Conservation (phyloP, 2,797 vertebrate species). For the Emydoidea blandingii region DNA sequence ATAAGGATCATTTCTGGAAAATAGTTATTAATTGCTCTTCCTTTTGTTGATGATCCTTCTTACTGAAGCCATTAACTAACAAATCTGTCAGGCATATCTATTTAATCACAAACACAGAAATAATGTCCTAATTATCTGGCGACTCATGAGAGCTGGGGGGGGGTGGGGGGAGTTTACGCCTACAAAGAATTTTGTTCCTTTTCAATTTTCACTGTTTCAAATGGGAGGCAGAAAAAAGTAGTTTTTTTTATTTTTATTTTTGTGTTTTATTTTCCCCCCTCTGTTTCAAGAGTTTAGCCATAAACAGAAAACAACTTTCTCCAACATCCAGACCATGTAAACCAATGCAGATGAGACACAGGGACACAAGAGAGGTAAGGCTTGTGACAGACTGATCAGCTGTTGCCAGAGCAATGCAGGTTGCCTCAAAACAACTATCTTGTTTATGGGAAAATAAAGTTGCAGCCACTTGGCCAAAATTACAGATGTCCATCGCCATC, state of each 20-base stretch:
- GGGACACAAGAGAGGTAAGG: neutral
- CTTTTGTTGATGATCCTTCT: accelerated
- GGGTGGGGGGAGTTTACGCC: neutral
- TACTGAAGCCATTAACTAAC: neutral
- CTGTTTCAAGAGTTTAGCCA: neutral
- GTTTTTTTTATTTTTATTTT: too few species aligned
- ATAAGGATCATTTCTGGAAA: neutral
- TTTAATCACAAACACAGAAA: neutral
- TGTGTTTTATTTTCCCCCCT: neutral
- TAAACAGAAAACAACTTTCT: neutral
- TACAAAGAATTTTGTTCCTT: neutral
- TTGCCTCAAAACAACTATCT: neutral
- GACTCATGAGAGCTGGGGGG: neutral
- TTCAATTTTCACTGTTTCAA: neutral
- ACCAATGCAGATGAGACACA: neutral
- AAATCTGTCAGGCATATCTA: neutral
- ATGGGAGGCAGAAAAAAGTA: neutral
- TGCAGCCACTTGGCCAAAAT: neutral
- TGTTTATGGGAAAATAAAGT: neutral
- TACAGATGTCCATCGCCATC: neutral
- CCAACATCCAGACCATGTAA: neutral
- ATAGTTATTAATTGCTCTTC: neutral
- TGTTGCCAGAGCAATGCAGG: neutral
- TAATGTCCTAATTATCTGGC: neutral
- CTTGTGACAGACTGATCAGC: neutral